Evolutionary conservation across 2,888 invertebrate species (phyloP).

Genomic region (Leptinotarsa juncta): DNA sequence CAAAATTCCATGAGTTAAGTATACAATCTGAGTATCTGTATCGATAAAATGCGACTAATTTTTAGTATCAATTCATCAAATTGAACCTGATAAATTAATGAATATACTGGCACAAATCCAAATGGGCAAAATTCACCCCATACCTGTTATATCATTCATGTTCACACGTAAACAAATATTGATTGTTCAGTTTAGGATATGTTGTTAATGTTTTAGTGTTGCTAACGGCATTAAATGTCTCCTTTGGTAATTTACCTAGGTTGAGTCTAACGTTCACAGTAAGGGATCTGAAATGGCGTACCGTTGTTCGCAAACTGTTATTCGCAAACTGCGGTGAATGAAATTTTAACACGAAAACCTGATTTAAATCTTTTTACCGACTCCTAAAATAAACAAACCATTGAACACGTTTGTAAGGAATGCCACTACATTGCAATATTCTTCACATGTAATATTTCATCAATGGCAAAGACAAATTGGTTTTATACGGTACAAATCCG

Average conservation of each 20-base stretch:
- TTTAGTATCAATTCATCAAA: background rate
- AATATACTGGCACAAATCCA: slow-evolving; percentile 22
- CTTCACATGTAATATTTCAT: no score
- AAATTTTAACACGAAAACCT: no score
- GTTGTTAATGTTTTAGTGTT: slow-evolving; percentile 35
- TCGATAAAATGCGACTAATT: background rate
- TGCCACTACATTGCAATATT: no score
- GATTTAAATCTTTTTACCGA: no score
- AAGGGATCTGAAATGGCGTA: slow-evolving; percentile 18
- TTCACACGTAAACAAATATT: slow-evolving; percentile 24
- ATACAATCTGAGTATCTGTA: background rate
- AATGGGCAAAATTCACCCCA: slow-evolving; percentile 32
- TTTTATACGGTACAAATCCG: no score
- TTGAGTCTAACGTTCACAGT: slow-evolving; percentile 58
- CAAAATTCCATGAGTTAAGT: background rate
- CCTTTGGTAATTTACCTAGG: slow-evolving; percentile 59
- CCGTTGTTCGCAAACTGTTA: background rate
- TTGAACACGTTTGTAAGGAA: no score
- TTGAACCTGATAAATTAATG: no score
- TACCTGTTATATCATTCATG: slow-evolving; percentile 29
- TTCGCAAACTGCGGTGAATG: no score
- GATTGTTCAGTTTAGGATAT: slow-evolving; percentile 33
- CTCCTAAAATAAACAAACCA: no score
- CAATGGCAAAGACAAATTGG: no score
- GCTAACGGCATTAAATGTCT: slow-evolving; percentile 38